These are phyloP conservation scores for Kradibia gibbosae DNA, from an alignment of 1,140 invertebrate genomes.

Conservation along the genomic window DNA sequence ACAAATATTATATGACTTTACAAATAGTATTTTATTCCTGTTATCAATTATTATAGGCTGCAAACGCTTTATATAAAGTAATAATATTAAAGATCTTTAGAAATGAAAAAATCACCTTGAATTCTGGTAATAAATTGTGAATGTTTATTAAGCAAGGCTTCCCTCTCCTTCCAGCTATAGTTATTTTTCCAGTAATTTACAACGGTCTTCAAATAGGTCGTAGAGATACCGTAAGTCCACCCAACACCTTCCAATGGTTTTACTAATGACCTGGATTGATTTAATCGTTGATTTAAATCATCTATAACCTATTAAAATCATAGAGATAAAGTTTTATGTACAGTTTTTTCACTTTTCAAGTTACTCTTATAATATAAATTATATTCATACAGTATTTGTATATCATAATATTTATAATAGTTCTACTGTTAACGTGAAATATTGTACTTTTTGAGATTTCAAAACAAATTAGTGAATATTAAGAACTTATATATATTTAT, in stretches of 20 bases:
- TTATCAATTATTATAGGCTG: no score
- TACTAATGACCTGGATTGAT: slow-evolving; percentile 66
- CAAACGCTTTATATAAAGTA: no score
- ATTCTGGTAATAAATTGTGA: slow-evolving; percentile 82
- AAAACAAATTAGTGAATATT: no score
- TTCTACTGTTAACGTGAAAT: no score
- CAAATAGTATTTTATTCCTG: no score
- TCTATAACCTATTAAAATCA: slow-evolving; percentile 61
- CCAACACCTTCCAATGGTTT: slow-evolving; percentile 74
- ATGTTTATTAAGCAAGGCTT: slow-evolving; percentile 79
- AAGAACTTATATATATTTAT: background rate
- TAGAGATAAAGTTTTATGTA: background rate
- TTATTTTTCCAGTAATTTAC: slow-evolving; percentile 81
- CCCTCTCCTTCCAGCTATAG: slow-evolving; percentile 81
- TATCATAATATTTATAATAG: no score
- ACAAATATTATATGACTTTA: no score
- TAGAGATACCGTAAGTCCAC: slow-evolving; percentile 82
- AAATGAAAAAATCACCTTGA: slow-evolving; percentile 68
- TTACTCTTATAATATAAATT: background rate
- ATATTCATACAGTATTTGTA: no score
- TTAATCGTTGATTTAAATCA: slow-evolving; percentile 67
- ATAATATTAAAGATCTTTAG: background rate
- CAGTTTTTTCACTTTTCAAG: background rate
- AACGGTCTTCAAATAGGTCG: slow-evolving; percentile 76
- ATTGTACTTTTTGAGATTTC: no score